phyloP scores from a whole-genome alignment of 2,888 invertebrate genomes.

The Branchellion lobata region DNA sequence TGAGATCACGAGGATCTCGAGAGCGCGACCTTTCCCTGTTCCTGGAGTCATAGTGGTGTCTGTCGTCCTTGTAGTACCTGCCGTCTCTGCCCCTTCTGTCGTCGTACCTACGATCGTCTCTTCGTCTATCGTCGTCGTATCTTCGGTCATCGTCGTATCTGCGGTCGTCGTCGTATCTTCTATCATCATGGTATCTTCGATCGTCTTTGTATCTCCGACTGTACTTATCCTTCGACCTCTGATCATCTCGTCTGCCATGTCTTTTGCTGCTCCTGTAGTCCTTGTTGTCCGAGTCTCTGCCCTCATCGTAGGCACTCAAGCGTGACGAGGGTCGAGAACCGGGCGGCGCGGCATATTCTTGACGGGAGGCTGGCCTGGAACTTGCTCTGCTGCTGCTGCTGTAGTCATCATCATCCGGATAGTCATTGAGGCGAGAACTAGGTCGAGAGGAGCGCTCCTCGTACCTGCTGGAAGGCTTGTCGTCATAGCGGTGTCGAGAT shows the following conservation, averaged over 20 bases:
- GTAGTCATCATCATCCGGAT: neutral
- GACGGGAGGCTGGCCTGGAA: neutral
- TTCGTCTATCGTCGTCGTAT: neutral
- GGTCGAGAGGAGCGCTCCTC: neutral
- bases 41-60: neutral
- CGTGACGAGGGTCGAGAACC: neutral
- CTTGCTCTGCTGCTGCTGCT: neutral
- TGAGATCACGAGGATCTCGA: slow-evolving; percentile 10
- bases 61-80: slow-evolving; percentile 3
- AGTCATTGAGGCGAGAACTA: neutral
- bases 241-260: neutral
- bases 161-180: neutral
- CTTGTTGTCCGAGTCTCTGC: neutral
- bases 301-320: too few species aligned
- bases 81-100: slow-evolving; percentile 17
- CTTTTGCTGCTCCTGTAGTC: neutral
- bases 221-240: neutral
- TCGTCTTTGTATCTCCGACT: slow-evolving; percentile 6
- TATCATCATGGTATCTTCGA: slow-evolving; percentile 17
- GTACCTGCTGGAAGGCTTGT: neutral
- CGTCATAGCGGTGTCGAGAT: slow-evolving; percentile 6
- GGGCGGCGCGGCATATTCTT: too few species aligned
- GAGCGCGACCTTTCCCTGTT: slow-evolving; percentile 19
- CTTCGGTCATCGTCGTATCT: neutral
- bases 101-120: neutral